These are phyloP conservation scores for Blastobasis adustella DNA, from an alignment of 2,888 invertebrate species.

Conservation along the genomic window DNA sequence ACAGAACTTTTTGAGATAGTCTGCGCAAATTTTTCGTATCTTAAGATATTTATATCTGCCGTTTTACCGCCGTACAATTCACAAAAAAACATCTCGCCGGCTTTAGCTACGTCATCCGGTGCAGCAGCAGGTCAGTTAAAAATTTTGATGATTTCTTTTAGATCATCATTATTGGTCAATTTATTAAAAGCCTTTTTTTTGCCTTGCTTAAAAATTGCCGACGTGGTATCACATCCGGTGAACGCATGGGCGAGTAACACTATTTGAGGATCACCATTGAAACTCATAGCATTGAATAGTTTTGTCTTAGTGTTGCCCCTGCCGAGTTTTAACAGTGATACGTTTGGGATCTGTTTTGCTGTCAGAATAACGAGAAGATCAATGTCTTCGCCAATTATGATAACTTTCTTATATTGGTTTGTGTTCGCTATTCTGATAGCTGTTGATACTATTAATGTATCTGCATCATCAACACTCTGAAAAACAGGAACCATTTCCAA, in stretches of 20 bases:
- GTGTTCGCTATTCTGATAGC: too few species aligned
- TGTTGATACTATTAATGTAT: too few species aligned
- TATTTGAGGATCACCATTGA: background rate
- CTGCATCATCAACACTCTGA: too few species aligned
- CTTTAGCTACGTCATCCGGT: background rate
- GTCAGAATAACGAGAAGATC: background rate
- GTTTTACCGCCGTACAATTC: background rate
- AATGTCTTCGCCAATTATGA: background rate
- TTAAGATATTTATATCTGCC: background rate
- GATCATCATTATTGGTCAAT: background rate
- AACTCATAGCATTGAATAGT: background rate
- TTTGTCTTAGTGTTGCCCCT: background rate
- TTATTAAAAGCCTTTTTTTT: background rate
- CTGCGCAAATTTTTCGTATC: background rate
- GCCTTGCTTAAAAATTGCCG: background rate
- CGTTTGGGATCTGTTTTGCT: background rate
- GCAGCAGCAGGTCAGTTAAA: background rate
- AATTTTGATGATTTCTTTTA: background rate
- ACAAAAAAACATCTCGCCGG: background rate
- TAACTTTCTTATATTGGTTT: background rate
- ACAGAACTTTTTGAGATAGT: background rate
- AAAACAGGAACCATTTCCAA: too few species aligned
- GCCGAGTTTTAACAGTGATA: background rate
- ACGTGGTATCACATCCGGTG: background rate
- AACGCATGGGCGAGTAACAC: background rate